Evolutionary conservation across 2,797 vertebrate genomes (phyloP).

Genomic region (Chromobotia macracanthus): DNA sequence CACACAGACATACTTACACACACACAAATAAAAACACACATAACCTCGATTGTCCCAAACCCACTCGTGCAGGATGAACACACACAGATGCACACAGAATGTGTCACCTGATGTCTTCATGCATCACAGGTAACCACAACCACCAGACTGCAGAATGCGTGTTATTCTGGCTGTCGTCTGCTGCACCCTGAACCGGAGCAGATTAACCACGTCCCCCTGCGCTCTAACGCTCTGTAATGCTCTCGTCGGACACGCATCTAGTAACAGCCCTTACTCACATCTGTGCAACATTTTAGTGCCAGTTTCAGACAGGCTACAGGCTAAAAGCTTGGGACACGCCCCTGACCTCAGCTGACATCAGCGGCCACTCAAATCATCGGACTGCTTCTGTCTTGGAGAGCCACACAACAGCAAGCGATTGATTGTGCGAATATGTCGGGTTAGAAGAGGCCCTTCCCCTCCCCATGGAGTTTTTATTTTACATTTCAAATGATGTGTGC

Average conservation of each 20-base stretch:
- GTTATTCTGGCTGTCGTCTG: constrained; percentile 36
- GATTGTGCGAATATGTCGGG: constrained; percentile 32
- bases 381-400: constrained; percentile 19
- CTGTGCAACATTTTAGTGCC: constrained; percentile 44
- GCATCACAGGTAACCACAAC: constrained; percentile 38
- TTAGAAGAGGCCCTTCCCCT: constrained; percentile 37
- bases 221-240: constrained; percentile 40
- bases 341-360: constrained; percentile 47
- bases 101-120: constrained; percentile 37
- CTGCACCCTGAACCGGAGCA: constrained; percentile 30
- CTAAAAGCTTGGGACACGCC: constrained; percentile 33
- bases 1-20: constrained; percentile 62
- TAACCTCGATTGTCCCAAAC: not conserved
- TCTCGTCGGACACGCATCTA: constrained; percentile 37
- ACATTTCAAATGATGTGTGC: constrained; percentile 37
- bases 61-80: constrained; percentile 6
- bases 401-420: constrained; percentile 29
- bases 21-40: not conserved
- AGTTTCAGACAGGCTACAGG: constrained; percentile 38
- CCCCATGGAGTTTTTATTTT: constrained; percentile 41
- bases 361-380: constrained; percentile 30
- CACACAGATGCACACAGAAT: constrained; percentile 17
- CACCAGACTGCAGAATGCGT: constrained; percentile 28
- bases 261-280: constrained; percentile 47
- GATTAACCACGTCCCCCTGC: constrained; percentile 33